phyloP scores from a whole-genome alignment of 2,113 vertebrate genomes.

The Thunnus thynnus region DNA sequence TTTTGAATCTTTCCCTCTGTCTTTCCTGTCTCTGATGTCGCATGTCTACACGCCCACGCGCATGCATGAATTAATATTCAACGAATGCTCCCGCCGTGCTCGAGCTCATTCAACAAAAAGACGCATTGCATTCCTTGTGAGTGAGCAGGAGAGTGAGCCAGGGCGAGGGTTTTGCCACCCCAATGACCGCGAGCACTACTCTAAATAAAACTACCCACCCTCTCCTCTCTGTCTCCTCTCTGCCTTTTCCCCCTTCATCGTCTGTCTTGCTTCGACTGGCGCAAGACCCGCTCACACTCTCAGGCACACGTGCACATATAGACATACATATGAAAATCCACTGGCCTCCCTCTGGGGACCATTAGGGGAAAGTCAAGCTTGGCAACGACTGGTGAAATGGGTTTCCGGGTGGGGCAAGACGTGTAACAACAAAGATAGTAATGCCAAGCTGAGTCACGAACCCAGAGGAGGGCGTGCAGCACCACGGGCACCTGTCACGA shows the following conservation, averaged over 20 bases:
- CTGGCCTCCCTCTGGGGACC: conserved; percentile 46
- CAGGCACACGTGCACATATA: neutral
- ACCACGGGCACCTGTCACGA: conserved; percentile 57
- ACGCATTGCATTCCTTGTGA: conserved; percentile 28
- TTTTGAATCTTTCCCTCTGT: neutral
- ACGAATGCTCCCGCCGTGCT: neutral
- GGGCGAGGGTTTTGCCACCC: conserved; percentile 27
- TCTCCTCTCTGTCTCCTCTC: neutral
- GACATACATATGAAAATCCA: conserved; percentile 11
- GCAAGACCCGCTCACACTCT: conserved; percentile 2
- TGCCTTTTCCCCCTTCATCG: neutral
- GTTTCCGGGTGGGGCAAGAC: conserved; percentile 34
- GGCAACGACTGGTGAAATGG: conserved; percentile 16
- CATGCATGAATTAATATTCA: conserved; percentile 3
- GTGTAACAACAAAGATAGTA: conserved; percentile 42
- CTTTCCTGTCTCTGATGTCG: conserved; percentile 13
- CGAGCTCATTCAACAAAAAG: conserved; percentile 58
- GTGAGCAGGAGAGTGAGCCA: conserved; percentile 31
- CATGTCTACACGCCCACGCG: neutral
- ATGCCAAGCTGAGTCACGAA: conserved; percentile 46
- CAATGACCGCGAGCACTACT: conserved; percentile 33
- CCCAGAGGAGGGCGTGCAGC: conserved; percentile 26
- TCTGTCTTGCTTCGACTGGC: neutral
- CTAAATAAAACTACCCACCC: conserved; percentile 55
- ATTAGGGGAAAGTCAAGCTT: conserved; percentile 57